Conservation (phyloP, 2,113 vertebrate genomes). For the Diphyllodes magnificus region DNA sequence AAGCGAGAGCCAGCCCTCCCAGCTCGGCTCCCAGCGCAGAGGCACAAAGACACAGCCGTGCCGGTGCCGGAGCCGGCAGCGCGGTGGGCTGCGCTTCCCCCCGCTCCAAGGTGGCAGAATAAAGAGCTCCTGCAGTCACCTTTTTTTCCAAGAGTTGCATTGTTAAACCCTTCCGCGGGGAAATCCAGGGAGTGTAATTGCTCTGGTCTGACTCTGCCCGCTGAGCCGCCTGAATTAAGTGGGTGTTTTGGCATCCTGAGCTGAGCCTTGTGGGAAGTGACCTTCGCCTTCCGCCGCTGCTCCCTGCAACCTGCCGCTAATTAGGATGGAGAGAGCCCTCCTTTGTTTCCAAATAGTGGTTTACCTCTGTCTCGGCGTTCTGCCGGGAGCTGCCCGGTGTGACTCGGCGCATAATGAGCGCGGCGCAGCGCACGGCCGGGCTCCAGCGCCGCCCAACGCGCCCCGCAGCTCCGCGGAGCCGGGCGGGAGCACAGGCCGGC, state of each 20-base stretch:
- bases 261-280: slow-evolving; percentile 68
- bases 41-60: not conserved
- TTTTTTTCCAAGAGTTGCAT: slow-evolving; percentile 25
- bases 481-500: not conserved
- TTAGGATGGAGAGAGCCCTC: slow-evolving; percentile 59
- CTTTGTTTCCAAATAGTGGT: slow-evolving; percentile 57
- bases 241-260: slow-evolving; percentile 67
- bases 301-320: slow-evolving; percentile 63
- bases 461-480: not conserved
- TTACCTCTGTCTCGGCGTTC: slow-evolving; percentile 40
- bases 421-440: not conserved
- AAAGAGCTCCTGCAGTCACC: slow-evolving; percentile 58
- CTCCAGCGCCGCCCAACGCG: not conserved
- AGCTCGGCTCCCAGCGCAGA: not conserved
- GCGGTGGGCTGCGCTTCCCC: not conserved
- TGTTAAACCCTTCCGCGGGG: slow-evolving; percentile 68
- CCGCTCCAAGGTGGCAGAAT: slow-evolving; percentile 20
- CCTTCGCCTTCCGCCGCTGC: slow-evolving; percentile 60
- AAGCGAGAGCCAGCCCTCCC: no score
- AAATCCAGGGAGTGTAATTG: slow-evolving; percentile 71
- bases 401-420: slow-evolving; percentile 23
- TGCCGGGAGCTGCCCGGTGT: slow-evolving; percentile 20
- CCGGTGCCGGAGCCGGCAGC: not conserved
- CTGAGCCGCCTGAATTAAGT: slow-evolving; percentile 71
- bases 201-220: slow-evolving; percentile 58